phyloP scores from a whole-genome alignment of 2,113 vertebrate species.

The Phaetusa simplex region DNA sequence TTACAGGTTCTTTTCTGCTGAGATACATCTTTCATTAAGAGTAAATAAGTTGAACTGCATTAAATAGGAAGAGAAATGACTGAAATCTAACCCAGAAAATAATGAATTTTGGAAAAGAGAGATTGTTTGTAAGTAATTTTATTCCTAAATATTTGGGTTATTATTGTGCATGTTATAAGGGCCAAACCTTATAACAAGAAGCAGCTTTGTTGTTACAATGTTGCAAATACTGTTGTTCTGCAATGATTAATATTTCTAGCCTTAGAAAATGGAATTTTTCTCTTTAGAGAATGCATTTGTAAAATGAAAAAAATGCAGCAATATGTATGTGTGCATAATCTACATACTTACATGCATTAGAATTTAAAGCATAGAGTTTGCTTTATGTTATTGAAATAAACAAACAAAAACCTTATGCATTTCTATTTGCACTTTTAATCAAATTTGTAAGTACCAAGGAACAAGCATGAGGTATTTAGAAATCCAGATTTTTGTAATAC shows the following conservation, averaged over 20 bases:
- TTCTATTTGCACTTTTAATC: slow-evolving; percentile 1
- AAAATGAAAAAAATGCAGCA: neutral
- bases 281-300: neutral
- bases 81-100: neutral
- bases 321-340: neutral
- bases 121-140: neutral
- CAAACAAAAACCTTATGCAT: neutral
- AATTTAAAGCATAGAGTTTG: neutral
- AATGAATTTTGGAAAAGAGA: neutral
- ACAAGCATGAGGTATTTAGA: neutral
- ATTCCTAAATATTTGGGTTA: neutral
- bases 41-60: neutral
- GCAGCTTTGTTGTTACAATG: neutral
- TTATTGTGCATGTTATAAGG: neutral
- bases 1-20: neutral
- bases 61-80: neutral
- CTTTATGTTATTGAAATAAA: neutral
- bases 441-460: neutral
- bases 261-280: neutral
- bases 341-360: neutral
- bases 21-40: neutral
- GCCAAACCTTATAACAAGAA: neutral
- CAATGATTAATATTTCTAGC: neutral
- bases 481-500: neutral
- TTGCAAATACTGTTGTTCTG: neutral